A percentile compares a stretch with the other conserved stretches of the same genome.
Evolutionary conservation across 1,140 invertebrate genomes (phyloP).

Genomic region (Macrotrachela quadricornifera): DNA sequence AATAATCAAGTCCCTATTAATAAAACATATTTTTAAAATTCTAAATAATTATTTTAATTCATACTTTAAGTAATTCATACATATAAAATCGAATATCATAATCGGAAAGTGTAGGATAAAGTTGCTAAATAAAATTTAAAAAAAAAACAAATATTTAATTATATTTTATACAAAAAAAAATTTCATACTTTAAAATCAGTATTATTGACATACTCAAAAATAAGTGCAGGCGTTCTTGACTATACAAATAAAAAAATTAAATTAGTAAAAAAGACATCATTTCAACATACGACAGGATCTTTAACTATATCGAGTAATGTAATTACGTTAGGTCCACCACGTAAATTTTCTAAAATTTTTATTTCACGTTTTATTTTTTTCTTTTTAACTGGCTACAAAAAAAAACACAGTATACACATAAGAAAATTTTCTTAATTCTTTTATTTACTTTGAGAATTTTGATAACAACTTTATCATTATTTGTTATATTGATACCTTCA

Average conservation of each 20-base stretch:
- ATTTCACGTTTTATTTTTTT: conserved; percentile 99
- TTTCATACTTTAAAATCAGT: conserved; percentile 72
- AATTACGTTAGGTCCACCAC: conserved; percentile 96
- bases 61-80: conserved; percentile 64
- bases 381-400: conserved; percentile 88
- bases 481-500: conserved; percentile 93
- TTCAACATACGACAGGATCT: conserved; percentile 52
- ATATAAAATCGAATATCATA: conserved; percentile 93
- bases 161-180: background rate
- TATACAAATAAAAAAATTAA: too few species aligned
- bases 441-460: conserved; percentile 89
- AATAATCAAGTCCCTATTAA: conserved; percentile 70
- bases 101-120: conserved; percentile 96
- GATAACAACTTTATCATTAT: conserved; percentile 97
- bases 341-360: conserved; percentile 97
- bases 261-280: too few species aligned
- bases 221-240: conserved; percentile 87
- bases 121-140: conserved; percentile 38
- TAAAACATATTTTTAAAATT: too few species aligned
- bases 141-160: background rate
- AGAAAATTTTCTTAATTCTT: background rate
- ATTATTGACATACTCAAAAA: conserved; percentile 99
- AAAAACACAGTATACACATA: background rate
- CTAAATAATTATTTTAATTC: too few species aligned
- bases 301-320: conserved; percentile 92